phyloP scores from a whole-genome alignment of 2,888 invertebrate genomes.

The Onchidella celtica region DNA sequence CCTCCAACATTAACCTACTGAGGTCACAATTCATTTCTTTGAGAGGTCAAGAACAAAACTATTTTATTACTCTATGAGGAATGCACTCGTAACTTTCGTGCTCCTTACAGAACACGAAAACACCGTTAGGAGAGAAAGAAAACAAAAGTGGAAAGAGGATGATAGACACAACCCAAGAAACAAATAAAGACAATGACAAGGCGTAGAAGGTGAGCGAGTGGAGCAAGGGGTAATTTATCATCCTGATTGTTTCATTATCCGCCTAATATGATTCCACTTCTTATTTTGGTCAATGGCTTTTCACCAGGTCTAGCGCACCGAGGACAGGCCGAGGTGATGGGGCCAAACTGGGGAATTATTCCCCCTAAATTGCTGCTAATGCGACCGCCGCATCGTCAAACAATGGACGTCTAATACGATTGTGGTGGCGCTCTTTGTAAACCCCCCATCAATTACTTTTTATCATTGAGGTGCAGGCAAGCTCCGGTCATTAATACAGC shows the following conservation, averaged over 20 bases:
- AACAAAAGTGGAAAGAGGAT: too few relatives aligned
- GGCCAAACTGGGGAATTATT: constrained; percentile 44
- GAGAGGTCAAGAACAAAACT: too few relatives aligned
- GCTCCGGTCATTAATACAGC: constrained; percentile 26
- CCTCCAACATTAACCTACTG: too few relatives aligned
- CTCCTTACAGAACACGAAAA: too few relatives aligned
- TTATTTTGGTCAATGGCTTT: constrained; percentile 28
- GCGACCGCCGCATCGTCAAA: constrained; percentile 11
- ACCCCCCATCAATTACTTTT: constrained; percentile 47
- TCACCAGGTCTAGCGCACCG: not conserved
- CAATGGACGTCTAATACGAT: constrained; percentile 48
- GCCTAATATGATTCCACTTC: constrained; percentile 45
- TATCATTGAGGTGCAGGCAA: constrained; percentile 18
- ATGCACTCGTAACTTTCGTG: too few relatives aligned
- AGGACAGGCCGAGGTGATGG: constrained; percentile 20
- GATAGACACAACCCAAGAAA: not conserved
- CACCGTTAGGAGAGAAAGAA: too few relatives aligned
- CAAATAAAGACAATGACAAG: not conserved
- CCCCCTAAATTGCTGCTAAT: constrained; percentile 47
- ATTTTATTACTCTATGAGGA: too few relatives aligned
- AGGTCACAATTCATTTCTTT: too few relatives aligned
- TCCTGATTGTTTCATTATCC: constrained; percentile 8
- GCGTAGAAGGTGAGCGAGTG: not conserved
- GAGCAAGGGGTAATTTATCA: constrained; percentile 21
- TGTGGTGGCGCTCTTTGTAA: constrained; percentile 35